Conservation (phyloP, 2,113 vertebrate genomes). For the Lamprologus lemairii region DNA sequence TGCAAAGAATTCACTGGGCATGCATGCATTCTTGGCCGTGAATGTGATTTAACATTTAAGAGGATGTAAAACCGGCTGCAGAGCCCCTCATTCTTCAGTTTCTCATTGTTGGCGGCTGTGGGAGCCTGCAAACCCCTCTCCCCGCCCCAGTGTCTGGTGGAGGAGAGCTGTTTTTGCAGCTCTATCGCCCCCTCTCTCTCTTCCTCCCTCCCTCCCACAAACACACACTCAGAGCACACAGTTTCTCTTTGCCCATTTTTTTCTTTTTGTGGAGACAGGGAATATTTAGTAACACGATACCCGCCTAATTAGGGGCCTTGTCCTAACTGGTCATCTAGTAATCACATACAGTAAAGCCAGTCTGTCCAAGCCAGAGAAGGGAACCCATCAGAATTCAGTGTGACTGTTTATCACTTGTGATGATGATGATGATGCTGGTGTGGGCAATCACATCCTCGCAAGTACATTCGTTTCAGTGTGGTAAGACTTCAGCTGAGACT, state of each 20-base stretch:
- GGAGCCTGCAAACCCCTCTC: constrained; percentile 21
- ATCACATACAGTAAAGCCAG: constrained; percentile 2
- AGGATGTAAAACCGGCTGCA: background rate
- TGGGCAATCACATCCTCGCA: background rate
- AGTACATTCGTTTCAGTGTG: background rate
- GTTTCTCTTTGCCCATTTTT: background rate
- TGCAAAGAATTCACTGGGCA: background rate
- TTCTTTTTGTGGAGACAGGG: background rate
- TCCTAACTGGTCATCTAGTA: constrained; percentile 3
- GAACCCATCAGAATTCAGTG: background rate
- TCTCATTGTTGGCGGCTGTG: constrained; percentile 17
- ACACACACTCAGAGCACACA: background rate
- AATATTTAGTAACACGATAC: constrained; percentile 10
- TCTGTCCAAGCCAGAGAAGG: background rate
- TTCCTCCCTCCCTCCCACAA: background rate
- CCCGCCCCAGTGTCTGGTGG: constrained; percentile 44
- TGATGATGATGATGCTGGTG: constrained; percentile 11
- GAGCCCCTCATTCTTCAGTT: background rate
- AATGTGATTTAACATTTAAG: background rate
- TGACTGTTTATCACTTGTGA: background rate
- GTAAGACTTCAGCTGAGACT: background rate
- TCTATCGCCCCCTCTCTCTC: background rate
- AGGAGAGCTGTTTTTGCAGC: constrained; percentile 7
- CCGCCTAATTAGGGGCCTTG: background rate
- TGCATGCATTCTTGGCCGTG: background rate